Evolutionary conservation across 1,140 invertebrate species (phyloP), one percentile per base, ranked within the genome.

Genomic region (Pachyrhynchus sulphureomaculatus): DNA sequence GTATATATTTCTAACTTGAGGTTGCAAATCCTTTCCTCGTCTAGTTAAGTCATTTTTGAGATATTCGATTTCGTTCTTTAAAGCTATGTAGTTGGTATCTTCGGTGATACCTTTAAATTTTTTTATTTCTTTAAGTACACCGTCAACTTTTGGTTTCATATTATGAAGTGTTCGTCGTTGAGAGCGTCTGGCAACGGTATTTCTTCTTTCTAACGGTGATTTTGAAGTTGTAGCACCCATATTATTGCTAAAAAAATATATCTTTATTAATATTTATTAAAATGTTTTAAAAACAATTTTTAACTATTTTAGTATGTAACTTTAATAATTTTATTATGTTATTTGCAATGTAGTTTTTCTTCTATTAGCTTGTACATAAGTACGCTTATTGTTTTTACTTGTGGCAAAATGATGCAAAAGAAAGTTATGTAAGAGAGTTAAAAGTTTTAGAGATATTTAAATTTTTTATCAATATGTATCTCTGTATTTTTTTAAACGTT

Each of bases 61-160:
- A 2, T 49, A 39, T 10, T 65, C 56, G 17, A 71, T 68, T 51
- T 62, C 56, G 18, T 37, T 23, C 15, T 58, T 53, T 5, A 71
- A 15, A 6, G 42, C 48, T 17, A 56, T 32, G 44, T 71, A 71
- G n/a, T 64, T 41, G 13, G 42, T 48, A 23, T 65, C 52, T 29
- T 64, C 59, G 13, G 64, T 56, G 1, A 48, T 64, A 10, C 66
- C 68, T 51, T 68, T 66, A 26, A 70, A 71, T 41, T 61, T 68
- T 26, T 66, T 68, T 9, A 71, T 65, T 9, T 62, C 61, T 23
- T 69, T 69, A 18, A 52, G 9, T 4, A 68, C 18, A 48, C 61
- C 62, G 13, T 68, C 62, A 0, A 68, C 17, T 62, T 59, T 64
- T 8, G 56, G 32, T 36, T 66, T 66, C 2, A 64, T 13, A 20